Base-by-base conservation (phyloP, 2,888 invertebrate genomes). In the Oxystoma pomonae region DNA sequence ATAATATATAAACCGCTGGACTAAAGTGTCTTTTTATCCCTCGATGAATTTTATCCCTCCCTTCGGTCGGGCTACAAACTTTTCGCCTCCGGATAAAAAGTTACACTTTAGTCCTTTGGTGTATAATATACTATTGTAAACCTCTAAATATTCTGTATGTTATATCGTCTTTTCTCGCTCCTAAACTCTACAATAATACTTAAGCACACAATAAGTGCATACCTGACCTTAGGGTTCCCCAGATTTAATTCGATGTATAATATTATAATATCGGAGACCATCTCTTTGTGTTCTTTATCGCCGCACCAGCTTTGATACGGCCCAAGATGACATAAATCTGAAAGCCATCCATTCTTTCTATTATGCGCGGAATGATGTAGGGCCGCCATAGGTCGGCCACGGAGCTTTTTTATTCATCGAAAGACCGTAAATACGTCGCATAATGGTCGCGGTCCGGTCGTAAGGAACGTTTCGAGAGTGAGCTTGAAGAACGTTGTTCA, bases 261-360 rank as follows among this genome's bases (percentile, higher is more conserved):
- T 71, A 72, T 72, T 71, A 72, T 71, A 72, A 72, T 72, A 71
- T 72, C 68, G 66, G 64, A 67, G 61, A 22, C 62, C 62, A 68
- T 67, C 71, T 72, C 72, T 74, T 75, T 76, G 73, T 75, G 71
- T 73, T 71, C 75, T 72, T 74, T 70, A 70, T 72, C 73, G 73
- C 71, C 72, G 70, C 71, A 72, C 70, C 62, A 62, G 74, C 75
- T 77, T 77, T 76, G 78, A 78, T 77, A 77, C 73, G 74, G 72
- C 74, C 78, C 76, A 78, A 77, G 75, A 78, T 78, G 78, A 78
- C 78, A 78, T 78, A 78, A 78, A 78, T 78, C 77, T 74, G 77
- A 77, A 77, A 77, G 77, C 76, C 76, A 78, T 77, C 76, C 76
- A 76, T 78, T 78, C 77, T 75, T 35, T 74, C 78, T 74, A 78